Conservation (phyloP, 2,113 vertebrate species). For the Lichenostomus cassidix region DNA sequence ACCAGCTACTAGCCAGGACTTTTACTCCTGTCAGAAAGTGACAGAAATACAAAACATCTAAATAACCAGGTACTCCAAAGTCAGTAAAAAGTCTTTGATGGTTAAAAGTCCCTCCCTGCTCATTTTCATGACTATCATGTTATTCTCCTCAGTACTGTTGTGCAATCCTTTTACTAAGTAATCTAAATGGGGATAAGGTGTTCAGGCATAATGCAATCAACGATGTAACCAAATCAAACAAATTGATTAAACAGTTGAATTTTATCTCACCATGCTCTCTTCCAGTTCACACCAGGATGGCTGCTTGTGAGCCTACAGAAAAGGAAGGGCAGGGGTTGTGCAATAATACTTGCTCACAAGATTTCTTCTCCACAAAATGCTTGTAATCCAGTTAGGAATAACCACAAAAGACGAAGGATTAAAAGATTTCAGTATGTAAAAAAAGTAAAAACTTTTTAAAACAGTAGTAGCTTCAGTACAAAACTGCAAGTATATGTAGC, state of each 20-base stretch:
- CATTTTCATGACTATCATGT: not conserved
- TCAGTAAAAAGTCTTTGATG: not conserved
- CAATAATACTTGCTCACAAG: not conserved
- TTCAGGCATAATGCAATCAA: not conserved
- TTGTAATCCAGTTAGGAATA: conserved; percentile 18
- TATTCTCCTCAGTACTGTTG: not conserved
- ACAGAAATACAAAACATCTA: not conserved
- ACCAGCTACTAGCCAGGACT: not conserved
- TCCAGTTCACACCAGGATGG: conserved; percentile 51
- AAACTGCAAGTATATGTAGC: conserved; percentile 21
- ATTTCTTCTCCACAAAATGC: not conserved
- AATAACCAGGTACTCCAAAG: not conserved
- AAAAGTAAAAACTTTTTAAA: conserved; percentile 37
- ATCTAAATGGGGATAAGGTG: not conserved
- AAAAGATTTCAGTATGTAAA: conserved; percentile 21
- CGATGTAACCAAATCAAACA: not conserved
- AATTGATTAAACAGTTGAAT: not conserved
- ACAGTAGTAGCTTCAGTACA: conserved; percentile 57
- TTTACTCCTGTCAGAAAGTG: not conserved
- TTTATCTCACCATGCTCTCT: not conserved
- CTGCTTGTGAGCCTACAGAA: not conserved
- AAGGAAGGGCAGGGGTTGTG: not conserved
- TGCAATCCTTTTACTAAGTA: not conserved
- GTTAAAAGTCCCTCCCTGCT: not conserved
- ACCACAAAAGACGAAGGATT: not conserved